phyloP scores from a whole-genome alignment of 2,888 invertebrate species.

The Auanema freiburgensis region DNA sequence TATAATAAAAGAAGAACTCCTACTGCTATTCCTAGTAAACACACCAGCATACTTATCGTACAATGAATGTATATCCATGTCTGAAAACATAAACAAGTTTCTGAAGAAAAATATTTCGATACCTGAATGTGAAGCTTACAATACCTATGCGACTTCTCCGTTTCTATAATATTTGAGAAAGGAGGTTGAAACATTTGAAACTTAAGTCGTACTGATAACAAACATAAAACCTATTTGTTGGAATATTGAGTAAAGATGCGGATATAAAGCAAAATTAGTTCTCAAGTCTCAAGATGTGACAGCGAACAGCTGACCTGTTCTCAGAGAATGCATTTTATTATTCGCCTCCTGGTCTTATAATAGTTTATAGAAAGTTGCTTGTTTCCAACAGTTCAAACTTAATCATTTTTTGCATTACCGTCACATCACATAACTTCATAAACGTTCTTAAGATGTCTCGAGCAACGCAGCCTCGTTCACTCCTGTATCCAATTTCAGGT shows the following conservation, averaged over 20 bases:
- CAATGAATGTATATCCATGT: slow-evolving; percentile 39
- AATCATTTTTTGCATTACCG: too few species aligned
- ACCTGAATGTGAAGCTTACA: slow-evolving; percentile 33
- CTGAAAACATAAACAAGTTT: slow-evolving; percentile 22
- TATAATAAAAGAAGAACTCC: slow-evolving; percentile 31
- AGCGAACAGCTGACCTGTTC: too few species aligned
- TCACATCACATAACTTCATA: too few species aligned
- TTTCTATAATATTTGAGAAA: slow-evolving; percentile 2
- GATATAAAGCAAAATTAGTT: neutral
- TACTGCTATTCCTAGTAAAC: slow-evolving; percentile 30
- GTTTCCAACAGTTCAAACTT: too few species aligned
- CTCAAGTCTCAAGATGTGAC: too few species aligned
- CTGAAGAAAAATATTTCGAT: neutral
- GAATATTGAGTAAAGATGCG: neutral
- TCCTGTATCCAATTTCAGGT: too few species aligned
- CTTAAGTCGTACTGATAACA: neutral
- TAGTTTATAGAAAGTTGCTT: too few species aligned
- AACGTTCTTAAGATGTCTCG: too few species aligned
- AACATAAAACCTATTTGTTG: slow-evolving; percentile 1
- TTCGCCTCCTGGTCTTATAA: too few species aligned
- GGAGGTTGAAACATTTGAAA: slow-evolving; percentile 12
- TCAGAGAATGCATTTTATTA: too few species aligned
- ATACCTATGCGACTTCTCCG: slow-evolving; percentile 24
- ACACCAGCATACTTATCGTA: slow-evolving; percentile 23
- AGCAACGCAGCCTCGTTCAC: too few species aligned